Evolutionary conservation across 2,113 vertebrate genomes (phyloP).

Genomic region (Typhlomys cinereus): DNA sequence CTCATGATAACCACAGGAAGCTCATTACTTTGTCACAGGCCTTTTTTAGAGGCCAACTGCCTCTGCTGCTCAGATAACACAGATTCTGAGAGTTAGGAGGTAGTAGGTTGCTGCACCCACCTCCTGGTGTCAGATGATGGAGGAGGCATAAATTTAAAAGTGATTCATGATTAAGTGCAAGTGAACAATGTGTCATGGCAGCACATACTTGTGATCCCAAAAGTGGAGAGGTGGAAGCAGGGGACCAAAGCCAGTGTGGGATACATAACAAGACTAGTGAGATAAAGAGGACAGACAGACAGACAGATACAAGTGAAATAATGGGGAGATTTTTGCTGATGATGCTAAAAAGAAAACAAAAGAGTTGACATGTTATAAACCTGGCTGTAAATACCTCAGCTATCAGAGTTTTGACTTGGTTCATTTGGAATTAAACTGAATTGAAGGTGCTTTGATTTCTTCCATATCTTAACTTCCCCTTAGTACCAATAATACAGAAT

Average conservation of each 20-base stretch:
- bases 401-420: slow-evolving; percentile 24
- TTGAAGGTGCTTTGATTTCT: background rate
- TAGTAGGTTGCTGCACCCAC: background rate
- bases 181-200: background rate
- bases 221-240: background rate
- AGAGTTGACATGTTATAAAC: background rate
- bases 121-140: background rate
- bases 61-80: background rate
- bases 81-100: background rate
- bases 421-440: slow-evolving; percentile 30
- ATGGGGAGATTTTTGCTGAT: background rate
- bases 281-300: background rate
- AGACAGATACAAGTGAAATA: background rate
- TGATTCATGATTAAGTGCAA: slow-evolving; percentile 35
- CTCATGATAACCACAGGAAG: slow-evolving; percentile 65
- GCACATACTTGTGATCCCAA: background rate
- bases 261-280: background rate
- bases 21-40: slow-evolving; percentile 45
- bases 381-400: background rate
- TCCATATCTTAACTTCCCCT: background rate
- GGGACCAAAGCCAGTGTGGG: background rate
- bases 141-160: background rate
- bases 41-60: slow-evolving; percentile 28
- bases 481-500: background rate
- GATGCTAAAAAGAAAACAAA: slow-evolving; percentile 27